Conservation (phyloP, 1,140 invertebrate species). For the Steinernema khuongi region DNA sequence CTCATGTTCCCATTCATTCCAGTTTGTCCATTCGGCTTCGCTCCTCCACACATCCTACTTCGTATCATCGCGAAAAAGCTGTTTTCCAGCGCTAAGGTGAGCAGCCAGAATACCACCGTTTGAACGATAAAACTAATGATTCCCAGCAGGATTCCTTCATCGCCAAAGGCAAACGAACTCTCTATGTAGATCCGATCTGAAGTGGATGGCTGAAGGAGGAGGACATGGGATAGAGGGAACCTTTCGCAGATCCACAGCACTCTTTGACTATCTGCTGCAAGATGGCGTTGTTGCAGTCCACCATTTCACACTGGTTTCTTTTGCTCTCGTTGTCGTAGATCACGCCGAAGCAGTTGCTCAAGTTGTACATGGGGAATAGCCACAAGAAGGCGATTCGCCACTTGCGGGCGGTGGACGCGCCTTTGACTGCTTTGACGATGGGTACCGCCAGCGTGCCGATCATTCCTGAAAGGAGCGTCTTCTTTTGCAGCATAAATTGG, state of each 20-base stretch:
- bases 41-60: slow-evolving; percentile 10
- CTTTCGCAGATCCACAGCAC: neutral
- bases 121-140: neutral
- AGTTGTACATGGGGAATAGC: slow-evolving; percentile 3
- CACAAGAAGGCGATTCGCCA: neutral
- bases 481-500: too few species aligned
- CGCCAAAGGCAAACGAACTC: neutral
- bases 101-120: slow-evolving; percentile 10
- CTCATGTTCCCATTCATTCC: neutral
- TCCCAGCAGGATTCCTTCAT: slow-evolving; percentile 4
- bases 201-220: too few species aligned
- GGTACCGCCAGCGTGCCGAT: slow-evolving; percentile 13
- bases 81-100: neutral
- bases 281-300: neutral
- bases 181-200: too few species aligned
- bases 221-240: neutral
- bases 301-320: neutral
- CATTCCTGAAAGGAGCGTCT: neutral
- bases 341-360: neutral
- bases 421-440: neutral
- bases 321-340: neutral
- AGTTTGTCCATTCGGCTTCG: slow-evolving; percentile 7
- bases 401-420: neutral
- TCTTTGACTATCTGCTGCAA: neutral
- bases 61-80: neutral